Percentiles rank a stretch among this genome's conserved stretches.
phyloP scores from a whole-genome alignment of 2,888 invertebrate species.

The Nycteola revayana region DNA sequence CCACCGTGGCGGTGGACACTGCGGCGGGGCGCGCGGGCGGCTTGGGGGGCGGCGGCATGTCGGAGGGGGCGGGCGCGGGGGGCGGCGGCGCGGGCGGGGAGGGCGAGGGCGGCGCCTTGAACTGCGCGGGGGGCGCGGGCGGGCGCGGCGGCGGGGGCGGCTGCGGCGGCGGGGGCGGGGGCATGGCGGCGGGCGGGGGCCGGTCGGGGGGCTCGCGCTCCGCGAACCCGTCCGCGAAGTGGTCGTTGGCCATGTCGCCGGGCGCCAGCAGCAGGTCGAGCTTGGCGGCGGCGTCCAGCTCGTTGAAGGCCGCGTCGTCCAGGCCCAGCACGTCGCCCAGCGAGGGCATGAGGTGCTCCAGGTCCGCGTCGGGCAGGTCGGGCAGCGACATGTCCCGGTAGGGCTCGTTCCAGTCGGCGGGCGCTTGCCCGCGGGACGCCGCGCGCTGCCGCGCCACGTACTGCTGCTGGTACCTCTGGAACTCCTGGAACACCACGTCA shows the following conservation, averaged over 20 bases:
- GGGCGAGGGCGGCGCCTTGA: slow-evolving; percentile 35
- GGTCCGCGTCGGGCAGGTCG: slow-evolving; percentile 78
- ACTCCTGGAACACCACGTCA: slow-evolving; percentile 75
- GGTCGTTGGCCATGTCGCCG: slow-evolving; percentile 54
- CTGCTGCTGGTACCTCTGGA: slow-evolving; percentile 84
- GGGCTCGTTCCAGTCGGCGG: slow-evolving; percentile 75
- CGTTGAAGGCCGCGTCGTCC: slow-evolving; percentile 63
- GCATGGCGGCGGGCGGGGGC: slow-evolving; percentile 38
- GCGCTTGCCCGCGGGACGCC: slow-evolving; percentile 56
- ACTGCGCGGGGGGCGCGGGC: slow-evolving; percentile 4
- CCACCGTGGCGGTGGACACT: slow-evolving; percentile 65
- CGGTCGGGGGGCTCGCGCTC: slow-evolving; percentile 27
- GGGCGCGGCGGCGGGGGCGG: slow-evolving; percentile 7
- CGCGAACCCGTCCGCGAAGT: slow-evolving; percentile 40
- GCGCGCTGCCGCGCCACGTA: slow-evolving; percentile 82
- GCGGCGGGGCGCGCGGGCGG: slow-evolving; percentile 5
- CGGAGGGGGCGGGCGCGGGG: slow-evolving; percentile 5
- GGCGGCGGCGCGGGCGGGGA: slow-evolving; percentile 15
- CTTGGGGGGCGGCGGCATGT: slow-evolving; percentile 10
- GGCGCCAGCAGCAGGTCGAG: slow-evolving; percentile 58
- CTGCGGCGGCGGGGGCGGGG: slow-evolving; percentile 9
- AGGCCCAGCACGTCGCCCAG: slow-evolving; percentile 83
- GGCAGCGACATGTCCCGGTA: slow-evolving; percentile 72
- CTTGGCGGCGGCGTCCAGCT: slow-evolving; percentile 64
- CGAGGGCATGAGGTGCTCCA: slow-evolving; percentile 85